Base-by-base conservation (phyloP, 2,888 invertebrate species). In the Meiosimyza platycephala region DNA sequence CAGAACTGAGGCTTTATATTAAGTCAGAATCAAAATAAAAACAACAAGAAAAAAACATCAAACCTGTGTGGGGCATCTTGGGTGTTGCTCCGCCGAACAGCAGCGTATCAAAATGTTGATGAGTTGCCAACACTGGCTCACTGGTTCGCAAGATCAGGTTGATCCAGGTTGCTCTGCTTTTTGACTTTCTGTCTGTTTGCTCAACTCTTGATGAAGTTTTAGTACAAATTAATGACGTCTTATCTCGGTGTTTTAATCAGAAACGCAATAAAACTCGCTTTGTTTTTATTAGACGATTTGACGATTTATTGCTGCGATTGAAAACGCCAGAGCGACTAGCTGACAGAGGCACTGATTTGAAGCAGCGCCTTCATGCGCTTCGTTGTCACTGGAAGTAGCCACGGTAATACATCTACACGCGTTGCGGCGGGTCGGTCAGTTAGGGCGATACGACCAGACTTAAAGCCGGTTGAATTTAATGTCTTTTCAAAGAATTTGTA, bases 221-320 rank as follows among this genome's bases (percentile, higher is more conserved):
- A 70, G 70, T 73, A 71, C 57, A 48, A 64, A 71, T 73, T 73
- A 75, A 75, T 76, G 72, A 64, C 64, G 59, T 66, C 72, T 76
- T 71, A 76, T 76, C 76, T 69, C 47, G 59, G 64, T 68, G 71
- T 73, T 73, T 75, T 71, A 72, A 76, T 76, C 76, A 55, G 47
- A 18, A 57, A 48, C 60, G 71, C 18, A 75, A 73, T 75, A 71
- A 72, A 76, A 76, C 66, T 73, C 71, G 55, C 62, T 62, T 28
- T 33, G 33, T 71, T 67, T 57, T 71, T 74, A 67, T 60, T 48
- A 48, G 28, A n/a, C 33, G 33, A 13, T n/a, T 28, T 15, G 54
- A 16, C 55, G 62, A 33, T 62, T 72, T 67, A 66, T 60, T 47
- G 59, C 51, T 54, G 57, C 55, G 18, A 28, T 28, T 55, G 55